These are phyloP conservation scores for Aspiorhynchus laticeps DNA, from an alignment of 2,113 vertebrate genomes.

Conservation along the genomic window DNA sequence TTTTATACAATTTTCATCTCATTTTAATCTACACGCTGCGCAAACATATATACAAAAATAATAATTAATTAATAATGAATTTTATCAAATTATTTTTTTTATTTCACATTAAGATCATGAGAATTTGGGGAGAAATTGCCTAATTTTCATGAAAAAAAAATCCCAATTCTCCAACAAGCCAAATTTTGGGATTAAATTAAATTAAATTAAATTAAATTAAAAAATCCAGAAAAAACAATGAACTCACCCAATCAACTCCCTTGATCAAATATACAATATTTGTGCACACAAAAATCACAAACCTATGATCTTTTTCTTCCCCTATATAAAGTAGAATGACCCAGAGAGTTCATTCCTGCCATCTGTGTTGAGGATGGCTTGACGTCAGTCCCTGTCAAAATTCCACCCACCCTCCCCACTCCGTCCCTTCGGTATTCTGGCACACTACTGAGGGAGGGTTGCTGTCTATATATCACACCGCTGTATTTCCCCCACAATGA, in stretches of 20 bases:
- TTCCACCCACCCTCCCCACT: constrained; percentile 1
- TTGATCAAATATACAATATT: background rate
- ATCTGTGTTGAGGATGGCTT: constrained; percentile 23
- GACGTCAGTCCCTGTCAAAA: constrained; percentile 44
- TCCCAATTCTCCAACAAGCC: too few species aligned
- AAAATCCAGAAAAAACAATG: background rate
- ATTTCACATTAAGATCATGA: too few species aligned
- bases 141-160: too few species aligned
- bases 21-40: too few species aligned
- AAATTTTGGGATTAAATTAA: too few species aligned
- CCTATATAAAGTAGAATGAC: background rate
- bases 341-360: constrained; percentile 46
- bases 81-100: too few species aligned
- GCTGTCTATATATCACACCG: constrained; percentile 11
- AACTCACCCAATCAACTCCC: background rate
- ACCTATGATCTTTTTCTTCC: background rate
- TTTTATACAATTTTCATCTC: too few species aligned
- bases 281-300: background rate
- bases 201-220: too few species aligned
- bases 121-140: too few species aligned
- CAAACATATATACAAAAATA: too few species aligned
- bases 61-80: too few species aligned
- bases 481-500: constrained; percentile 15
- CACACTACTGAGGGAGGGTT: constrained; percentile 34
- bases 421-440: constrained; percentile 25